Evolutionary conservation across 2,113 vertebrate species (phyloP).

Genomic region (Onychostoma macrolepis): DNA sequence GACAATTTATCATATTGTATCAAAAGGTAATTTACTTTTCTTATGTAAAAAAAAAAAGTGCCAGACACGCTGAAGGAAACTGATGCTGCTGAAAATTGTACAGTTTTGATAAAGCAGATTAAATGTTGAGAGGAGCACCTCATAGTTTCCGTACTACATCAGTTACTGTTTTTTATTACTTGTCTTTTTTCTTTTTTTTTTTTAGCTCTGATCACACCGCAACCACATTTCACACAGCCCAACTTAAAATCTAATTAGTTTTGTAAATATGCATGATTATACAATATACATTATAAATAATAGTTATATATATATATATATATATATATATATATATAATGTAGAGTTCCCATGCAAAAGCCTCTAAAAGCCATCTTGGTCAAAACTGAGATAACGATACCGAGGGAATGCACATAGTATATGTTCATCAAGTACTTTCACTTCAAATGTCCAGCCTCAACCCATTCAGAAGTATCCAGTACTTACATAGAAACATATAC

Average conservation of each 20-base stretch:
- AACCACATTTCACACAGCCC: too few species aligned
- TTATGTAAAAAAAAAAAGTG: slow-evolving; percentile 37
- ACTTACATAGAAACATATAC: too few species aligned
- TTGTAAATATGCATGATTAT: neutral
- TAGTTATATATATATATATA: too few species aligned
- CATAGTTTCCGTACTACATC: neutral
- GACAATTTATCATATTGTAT: slow-evolving; percentile 21
- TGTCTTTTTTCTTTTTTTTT: neutral
- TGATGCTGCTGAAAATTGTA: slow-evolving; percentile 73
- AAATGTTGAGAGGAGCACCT: slow-evolving; percentile 28
- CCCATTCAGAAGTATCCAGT: too few species aligned
- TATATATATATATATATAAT: too few species aligned
- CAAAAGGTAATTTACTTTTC: slow-evolving; percentile 27
- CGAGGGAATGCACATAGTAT: too few species aligned
- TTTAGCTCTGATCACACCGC: neutral
- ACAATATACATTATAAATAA: neutral
- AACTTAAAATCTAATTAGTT: neutral
- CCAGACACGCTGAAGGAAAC: slow-evolving; percentile 68
- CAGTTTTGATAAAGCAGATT: slow-evolving; percentile 52
- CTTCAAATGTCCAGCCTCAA: too few species aligned
- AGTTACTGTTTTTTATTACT: slow-evolving; percentile 5
- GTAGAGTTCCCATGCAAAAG: too few species aligned
- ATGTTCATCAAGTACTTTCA: too few species aligned
- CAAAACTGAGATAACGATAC: too few species aligned
- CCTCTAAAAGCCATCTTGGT: too few species aligned